Conservation (phyloP, 2,888 invertebrate genomes). For the Mechanitis mazaeus region DNA sequence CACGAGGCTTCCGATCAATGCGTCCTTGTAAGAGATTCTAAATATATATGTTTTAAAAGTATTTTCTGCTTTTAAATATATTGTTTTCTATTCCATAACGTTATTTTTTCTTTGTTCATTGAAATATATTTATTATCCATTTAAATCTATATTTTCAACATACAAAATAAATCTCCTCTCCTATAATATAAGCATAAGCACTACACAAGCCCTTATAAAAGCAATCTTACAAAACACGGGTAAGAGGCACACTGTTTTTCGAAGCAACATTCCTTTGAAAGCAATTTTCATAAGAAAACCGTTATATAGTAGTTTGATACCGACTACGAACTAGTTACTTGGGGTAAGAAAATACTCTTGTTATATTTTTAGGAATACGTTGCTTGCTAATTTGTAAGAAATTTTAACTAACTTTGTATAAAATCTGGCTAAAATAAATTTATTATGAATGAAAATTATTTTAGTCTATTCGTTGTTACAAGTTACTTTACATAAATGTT, state of each 20-base stretch:
- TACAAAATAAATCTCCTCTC: neutral
- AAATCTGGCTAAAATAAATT: neutral
- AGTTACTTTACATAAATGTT: no score
- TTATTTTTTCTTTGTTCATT: no score
- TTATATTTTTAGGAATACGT: neutral
- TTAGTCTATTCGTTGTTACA: no score
- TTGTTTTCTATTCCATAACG: no score
- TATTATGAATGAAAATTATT: neutral
- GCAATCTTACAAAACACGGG: neutral
- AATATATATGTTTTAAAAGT: no score
- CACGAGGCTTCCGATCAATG: no score
- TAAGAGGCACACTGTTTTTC: neutral
- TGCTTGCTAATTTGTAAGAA: neutral
- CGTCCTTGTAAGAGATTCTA: no score
- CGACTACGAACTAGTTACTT: neutral
- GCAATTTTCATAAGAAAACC: slow-evolving; percentile 1
- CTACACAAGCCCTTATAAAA: no score
- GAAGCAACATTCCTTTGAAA: neutral
- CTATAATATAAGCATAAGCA: no score
- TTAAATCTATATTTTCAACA: neutral
- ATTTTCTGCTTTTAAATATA: no score
- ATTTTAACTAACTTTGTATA: neutral
- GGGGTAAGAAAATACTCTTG: no score
- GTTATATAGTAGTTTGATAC: neutral
- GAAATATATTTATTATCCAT: neutral